Evolutionary conservation across 2,797 vertebrate genomes (phyloP).

Genomic region (Agapornis canus): DNA sequence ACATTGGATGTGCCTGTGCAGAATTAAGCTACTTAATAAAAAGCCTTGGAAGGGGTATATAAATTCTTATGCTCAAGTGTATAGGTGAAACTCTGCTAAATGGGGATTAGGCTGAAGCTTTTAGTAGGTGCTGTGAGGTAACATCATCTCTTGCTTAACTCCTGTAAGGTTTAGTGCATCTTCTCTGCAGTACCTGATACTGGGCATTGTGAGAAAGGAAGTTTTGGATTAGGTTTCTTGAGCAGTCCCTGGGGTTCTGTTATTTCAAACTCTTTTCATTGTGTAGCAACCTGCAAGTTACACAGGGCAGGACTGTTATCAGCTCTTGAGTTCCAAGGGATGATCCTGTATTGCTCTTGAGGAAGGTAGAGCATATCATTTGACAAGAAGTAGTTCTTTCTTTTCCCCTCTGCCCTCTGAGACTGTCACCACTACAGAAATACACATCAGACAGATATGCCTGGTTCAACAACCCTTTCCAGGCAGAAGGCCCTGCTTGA

Average conservation of each 20-base stretch:
- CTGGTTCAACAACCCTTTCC: neutral
- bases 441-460: neutral
- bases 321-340: neutral
- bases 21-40: neutral
- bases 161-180: neutral
- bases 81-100: neutral
- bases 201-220: neutral
- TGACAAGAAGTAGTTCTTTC: slow-evolving; percentile 3
- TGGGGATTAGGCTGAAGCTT: neutral
- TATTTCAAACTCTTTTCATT: slow-evolving; percentile 3
- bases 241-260: neutral
- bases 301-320: neutral
- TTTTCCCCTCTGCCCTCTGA: neutral
- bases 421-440: neutral
- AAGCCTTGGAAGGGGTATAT: neutral
- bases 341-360: neutral
- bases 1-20: neutral
- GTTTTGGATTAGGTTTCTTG: neutral
- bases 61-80: neutral
- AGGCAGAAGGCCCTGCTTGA: neutral
- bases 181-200: neutral
- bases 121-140: neutral
- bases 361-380: neutral
- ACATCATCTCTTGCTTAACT: neutral
- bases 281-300: neutral